These are phyloP conservation scores for Leptoclinus maculatus DNA, from an alignment of 2,797 vertebrate genomes.

Conservation along the genomic window DNA sequence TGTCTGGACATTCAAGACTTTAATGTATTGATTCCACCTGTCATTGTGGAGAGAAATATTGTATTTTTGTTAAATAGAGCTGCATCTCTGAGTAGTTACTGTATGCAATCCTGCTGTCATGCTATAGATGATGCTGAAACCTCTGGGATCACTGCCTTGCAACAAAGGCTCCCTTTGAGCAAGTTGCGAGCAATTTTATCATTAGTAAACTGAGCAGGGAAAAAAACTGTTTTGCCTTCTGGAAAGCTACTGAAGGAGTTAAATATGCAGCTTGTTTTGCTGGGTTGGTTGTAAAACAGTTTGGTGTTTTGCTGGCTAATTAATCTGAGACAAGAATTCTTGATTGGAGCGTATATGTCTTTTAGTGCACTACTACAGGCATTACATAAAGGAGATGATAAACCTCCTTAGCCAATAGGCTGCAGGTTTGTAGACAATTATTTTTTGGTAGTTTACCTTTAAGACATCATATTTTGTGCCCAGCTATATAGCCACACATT, in stretches of 20 bases:
- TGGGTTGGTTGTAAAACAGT: slow-evolving; percentile 56
- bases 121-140: slow-evolving; percentile 77
- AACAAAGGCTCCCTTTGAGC: slow-evolving; percentile 83
- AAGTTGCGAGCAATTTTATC: slow-evolving; percentile 79
- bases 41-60: slow-evolving; percentile 5
- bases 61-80: slow-evolving; percentile 39
- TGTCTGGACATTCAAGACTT: background rate
- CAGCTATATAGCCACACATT: background rate
- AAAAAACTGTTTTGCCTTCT: slow-evolving; percentile 70
- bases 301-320: slow-evolving; percentile 54
- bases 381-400: slow-evolving; percentile 54
- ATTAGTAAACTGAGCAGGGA: slow-evolving; percentile 85
- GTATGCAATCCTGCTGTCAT: slow-evolving; percentile 66
- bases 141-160: slow-evolving; percentile 73
- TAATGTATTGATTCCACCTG: background rate
- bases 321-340: slow-evolving; percentile 58
- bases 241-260: slow-evolving; percentile 72
- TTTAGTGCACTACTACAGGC: slow-evolving; percentile 56
- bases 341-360: slow-evolving; percentile 46
- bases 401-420: slow-evolving; percentile 22
- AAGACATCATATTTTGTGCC: background rate
- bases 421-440: slow-evolving; percentile 8
- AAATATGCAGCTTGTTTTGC: slow-evolving; percentile 74
- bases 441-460: slow-evolving; percentile 15
- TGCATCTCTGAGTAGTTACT: slow-evolving; percentile 39